Evolutionary conservation across 2,113 vertebrate species (phyloP).

Genomic region (Oplegnathus fasciatus): DNA sequence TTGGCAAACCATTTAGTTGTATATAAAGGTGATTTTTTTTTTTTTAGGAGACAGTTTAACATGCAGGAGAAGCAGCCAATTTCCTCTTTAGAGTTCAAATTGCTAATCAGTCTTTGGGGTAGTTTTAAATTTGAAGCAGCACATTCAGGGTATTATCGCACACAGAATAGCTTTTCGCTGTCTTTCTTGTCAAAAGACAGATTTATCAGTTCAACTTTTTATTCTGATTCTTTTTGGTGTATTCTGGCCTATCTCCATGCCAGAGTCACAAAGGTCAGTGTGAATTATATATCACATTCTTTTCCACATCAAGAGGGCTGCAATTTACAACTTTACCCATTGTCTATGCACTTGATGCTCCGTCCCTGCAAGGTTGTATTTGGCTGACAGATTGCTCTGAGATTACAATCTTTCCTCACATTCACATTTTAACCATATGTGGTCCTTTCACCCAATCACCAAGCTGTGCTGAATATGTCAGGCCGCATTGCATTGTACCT

Average conservation of each 20-base stretch:
- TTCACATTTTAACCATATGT: conserved; percentile 30
- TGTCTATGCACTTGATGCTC: conserved; percentile 44
- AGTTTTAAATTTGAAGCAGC: conserved; percentile 20
- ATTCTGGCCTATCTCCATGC: conserved; percentile 20
- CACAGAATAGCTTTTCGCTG: not conserved
- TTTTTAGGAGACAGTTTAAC: conserved; percentile 15
- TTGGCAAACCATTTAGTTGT: not conserved
- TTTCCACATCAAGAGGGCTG: conserved; percentile 21
- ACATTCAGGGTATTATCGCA: conserved; percentile 18
- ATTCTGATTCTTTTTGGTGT: conserved; percentile 37
- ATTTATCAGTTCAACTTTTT: conserved; percentile 37
- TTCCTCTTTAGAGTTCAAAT: conserved; percentile 21
- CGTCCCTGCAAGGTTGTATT: conserved; percentile 32
- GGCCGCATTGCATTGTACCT: not conserved
- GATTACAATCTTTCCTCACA: conserved; percentile 59
- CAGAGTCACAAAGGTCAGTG: conserved; percentile 50
- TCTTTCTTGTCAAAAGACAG: conserved; percentile 18
- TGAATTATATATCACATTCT: conserved; percentile 57
- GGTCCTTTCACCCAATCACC: conserved; percentile 4
- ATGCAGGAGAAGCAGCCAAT: conserved; percentile 3
- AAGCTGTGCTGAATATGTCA: conserved; percentile 9
- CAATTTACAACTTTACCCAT: conserved; percentile 47
- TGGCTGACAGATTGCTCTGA: conserved; percentile 62
- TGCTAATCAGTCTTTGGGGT: conserved; percentile 23
- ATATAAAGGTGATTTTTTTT: not conserved